Percentiles rank a stretch among this genome's conserved stretches.
These are phyloP conservation scores for Macrotrachela quadricornifera DNA, from an alignment of 1,140 invertebrate genomes.

Conservation along the genomic window DNA sequence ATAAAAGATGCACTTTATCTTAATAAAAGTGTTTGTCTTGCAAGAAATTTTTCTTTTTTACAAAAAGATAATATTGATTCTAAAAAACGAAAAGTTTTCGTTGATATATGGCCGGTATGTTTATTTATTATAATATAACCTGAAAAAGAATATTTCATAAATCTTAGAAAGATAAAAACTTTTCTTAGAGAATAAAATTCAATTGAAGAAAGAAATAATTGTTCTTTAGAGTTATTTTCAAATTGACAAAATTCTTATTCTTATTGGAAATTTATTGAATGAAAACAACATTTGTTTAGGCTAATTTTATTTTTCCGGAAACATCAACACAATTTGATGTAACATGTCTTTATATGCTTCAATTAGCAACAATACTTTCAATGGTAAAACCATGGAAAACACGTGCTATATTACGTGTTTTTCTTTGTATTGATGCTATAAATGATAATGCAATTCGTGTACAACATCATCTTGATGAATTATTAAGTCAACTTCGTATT, in stretches of 20 bases:
- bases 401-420: conserved; percentile 49
- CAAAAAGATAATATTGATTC: conserved; percentile 34
- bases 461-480: not conserved
- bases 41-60: conserved; percentile 63
- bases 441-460: not conserved
- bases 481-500: conserved; percentile 36
- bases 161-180: too few relatives aligned
- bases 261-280: too few relatives aligned
- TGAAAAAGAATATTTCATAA: not conserved
- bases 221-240: too few relatives aligned
- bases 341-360: conserved; percentile 67
- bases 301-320: conserved; percentile 28
- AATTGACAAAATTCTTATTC: too few relatives aligned
- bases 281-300: not conserved
- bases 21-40: conserved; percentile 81
- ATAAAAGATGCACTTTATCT: conserved; percentile 59
- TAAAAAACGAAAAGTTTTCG: conserved; percentile 35
- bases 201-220: too few relatives aligned
- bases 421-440: conserved; percentile 16
- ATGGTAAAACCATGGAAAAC: conserved; percentile 40
- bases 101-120: conserved; percentile 91
- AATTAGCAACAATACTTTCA: conserved; percentile 81
- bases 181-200: too few relatives aligned
- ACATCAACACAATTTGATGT: conserved; percentile 38
- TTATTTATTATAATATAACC: conserved; percentile 37